phyloP scores from a whole-genome alignment of 1,140 invertebrate genomes.

The Drosophila pseudoobscura region DNA sequence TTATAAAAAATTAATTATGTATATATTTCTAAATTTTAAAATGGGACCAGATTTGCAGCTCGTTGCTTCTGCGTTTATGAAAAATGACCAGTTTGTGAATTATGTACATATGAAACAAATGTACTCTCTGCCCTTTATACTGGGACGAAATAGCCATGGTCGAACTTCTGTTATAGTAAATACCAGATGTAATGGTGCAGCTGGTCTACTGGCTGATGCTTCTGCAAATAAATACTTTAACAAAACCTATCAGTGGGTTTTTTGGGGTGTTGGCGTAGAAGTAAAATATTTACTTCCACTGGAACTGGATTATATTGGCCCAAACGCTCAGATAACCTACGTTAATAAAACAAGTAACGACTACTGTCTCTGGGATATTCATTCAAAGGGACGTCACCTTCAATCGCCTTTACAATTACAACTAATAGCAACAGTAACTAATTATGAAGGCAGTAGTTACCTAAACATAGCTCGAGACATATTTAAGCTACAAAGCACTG shows the following conservation, averaged over 20 bases:
- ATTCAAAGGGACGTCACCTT: slow-evolving; percentile 70
- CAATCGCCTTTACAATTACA: slow-evolving; percentile 47
- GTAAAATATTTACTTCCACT: slow-evolving; percentile 46
- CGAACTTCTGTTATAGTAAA: slow-evolving; percentile 59
- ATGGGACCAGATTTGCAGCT: slow-evolving; percentile 18
- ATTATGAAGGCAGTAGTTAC: not conserved
- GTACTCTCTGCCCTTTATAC: slow-evolving; percentile 25
- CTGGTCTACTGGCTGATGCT: slow-evolving; percentile 39
- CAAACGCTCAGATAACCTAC: slow-evolving; percentile 70
- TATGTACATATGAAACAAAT: slow-evolving; percentile 37
- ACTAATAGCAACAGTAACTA: slow-evolving; percentile 38
- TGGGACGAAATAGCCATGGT: slow-evolving; percentile 47
- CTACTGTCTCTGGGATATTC: slow-evolving; percentile 65
- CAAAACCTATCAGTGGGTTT: slow-evolving; percentile 74
- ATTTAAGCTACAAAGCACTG: slow-evolving; percentile 58
- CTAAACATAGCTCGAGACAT: slow-evolving; percentile 40
- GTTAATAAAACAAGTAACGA: slow-evolving; percentile 46
- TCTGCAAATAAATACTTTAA: slow-evolving; percentile 58
- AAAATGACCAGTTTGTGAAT: slow-evolving; percentile 50
- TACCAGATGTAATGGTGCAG: slow-evolving; percentile 34
- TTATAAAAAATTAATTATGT: no score
- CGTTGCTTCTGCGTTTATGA: slow-evolving; percentile 34
- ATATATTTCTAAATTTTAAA: not conserved
- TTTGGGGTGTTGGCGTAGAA: slow-evolving; percentile 46
- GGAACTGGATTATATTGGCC: slow-evolving; percentile 63